Evolutionary conservation across 2,797 vertebrate species (phyloP).

Genomic region (Scleropages formosus): DNA sequence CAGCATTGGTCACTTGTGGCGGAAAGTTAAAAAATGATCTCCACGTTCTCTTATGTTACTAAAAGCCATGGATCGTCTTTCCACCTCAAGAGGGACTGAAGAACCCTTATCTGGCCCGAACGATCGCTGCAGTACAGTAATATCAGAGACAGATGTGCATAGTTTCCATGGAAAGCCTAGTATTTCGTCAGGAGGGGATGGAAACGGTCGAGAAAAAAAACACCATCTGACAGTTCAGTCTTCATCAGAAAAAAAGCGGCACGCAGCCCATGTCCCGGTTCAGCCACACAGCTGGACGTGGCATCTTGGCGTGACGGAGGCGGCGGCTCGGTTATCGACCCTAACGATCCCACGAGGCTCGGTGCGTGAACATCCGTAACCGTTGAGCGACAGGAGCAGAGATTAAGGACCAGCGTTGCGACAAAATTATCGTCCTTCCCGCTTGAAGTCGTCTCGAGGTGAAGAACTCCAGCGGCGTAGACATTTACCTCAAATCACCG

Average conservation of each 20-base stretch:
- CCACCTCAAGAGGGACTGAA: background rate
- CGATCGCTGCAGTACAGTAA: background rate
- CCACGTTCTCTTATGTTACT: background rate
- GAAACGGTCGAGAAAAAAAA: background rate
- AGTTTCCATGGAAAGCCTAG: conserved; percentile 10
- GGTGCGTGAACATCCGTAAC: background rate
- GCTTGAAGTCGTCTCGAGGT: too few relatives aligned
- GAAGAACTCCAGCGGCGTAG: background rate
- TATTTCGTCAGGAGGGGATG: background rate
- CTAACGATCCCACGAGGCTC: background rate
- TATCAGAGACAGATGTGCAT: conserved; percentile 5
- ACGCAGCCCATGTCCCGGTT: background rate
- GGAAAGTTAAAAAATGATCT: background rate
- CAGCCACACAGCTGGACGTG: background rate
- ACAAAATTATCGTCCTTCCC: too few relatives aligned
- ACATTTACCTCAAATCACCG: background rate
- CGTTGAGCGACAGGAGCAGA: background rate
- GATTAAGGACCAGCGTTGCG: background rate
- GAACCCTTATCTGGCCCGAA: conserved; percentile 3
- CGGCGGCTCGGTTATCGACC: too few relatives aligned
- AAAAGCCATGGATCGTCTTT: background rate
- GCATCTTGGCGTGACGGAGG: too few relatives aligned
- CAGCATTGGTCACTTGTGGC: background rate
- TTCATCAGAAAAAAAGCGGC: background rate
- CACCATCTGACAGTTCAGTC: background rate